Base-by-base conservation (phyloP, 2,797 vertebrate genomes). In the Pteronotus mesoamericanus region DNA sequence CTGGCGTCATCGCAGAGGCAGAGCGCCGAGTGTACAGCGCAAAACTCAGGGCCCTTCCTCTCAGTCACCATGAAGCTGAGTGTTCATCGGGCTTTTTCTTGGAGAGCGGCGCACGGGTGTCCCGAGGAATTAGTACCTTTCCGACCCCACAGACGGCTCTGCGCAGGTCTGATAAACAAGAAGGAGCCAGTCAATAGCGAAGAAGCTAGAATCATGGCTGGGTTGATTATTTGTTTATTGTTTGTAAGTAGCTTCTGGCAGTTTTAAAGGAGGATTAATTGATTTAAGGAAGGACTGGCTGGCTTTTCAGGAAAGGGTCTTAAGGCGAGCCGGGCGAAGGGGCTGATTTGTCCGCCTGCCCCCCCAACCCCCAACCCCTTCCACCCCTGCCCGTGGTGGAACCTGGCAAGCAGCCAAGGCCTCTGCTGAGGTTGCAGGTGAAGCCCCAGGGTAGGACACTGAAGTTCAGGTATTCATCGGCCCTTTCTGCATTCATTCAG, bases 1-100 rank as follows among this genome's bases (percentile, higher is more conserved):
- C 4, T 37, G 59, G 34, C 34, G 64, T 80, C 10, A 9, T 0
- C 32, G 59, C 72, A n/a, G 24, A 18, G 32, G 51, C 44, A 21
- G 46, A 12, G 18, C 18, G 21, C 16, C 61, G 11, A 29, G 9
- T 24, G 42, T 32, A 26, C 1, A 0, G 2, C 0, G 2, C 0
- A 0, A 12, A 32, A n/a, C 15, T 51, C 1, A 1, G 61, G 5
- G 4, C 2, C 51, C 24, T 39, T 80, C 29, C 86, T 57, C 1
- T 19, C 5, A 1, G 9, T 48, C 61, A 7, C 5, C 11, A 3
- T 29, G 29, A 1, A 6, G 37, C 32, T 44, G 24, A 16, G 2
- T 75, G 16, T 39, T 55, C 37, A 42, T 46, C 16, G 29, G 44
- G 42, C 18, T 64, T 39, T 64, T 14, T 8, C 24, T 34, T 0